A percentile compares a stretch with the other conserved stretches of the same genome.
Evolutionary conservation across 2,888 invertebrate genomes (phyloP).

Genomic region (Punctoribates punctum): DNA sequence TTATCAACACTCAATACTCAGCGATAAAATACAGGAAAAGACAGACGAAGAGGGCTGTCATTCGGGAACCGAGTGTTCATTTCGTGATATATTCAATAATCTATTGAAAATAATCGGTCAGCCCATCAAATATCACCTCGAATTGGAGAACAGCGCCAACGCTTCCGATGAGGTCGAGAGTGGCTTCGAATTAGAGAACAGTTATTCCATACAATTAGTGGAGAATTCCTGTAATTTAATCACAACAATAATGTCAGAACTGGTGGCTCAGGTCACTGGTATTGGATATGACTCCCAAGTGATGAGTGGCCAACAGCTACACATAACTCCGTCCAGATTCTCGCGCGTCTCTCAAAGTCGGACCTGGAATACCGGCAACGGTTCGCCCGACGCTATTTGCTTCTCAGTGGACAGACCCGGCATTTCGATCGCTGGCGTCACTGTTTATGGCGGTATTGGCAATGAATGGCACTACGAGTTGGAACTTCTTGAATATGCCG

Average conservation of each 20-base stretch:
- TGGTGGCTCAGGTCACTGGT: slow-evolving; percentile 74
- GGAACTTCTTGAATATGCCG: slow-evolving; percentile 67
- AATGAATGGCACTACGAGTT: slow-evolving; percentile 79
- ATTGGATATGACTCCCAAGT: slow-evolving; percentile 70
- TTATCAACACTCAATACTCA: slow-evolving; percentile 68
- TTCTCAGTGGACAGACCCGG: slow-evolving; percentile 88
- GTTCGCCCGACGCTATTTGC: slow-evolving; percentile 92
- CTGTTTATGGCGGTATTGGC: slow-evolving; percentile 83
- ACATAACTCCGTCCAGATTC: slow-evolving; percentile 83
- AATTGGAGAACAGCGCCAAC: slow-evolving; percentile 1
- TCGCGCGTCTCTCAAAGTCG: slow-evolving; percentile 81
- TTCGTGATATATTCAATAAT: slow-evolving; percentile 76
- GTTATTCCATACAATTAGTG: slow-evolving; percentile 57
- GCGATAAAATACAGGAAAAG: slow-evolving; percentile 72
- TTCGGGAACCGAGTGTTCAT: slow-evolving; percentile 59
- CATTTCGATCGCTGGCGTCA: slow-evolving; percentile 80
- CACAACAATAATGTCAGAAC: slow-evolving; percentile 79
- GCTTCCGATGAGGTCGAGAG: not conserved
- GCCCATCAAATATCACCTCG: slow-evolving; percentile 57
- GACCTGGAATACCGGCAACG: slow-evolving; percentile 95
- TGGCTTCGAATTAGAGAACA: slow-evolving; percentile 15
- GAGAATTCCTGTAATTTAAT: slow-evolving; percentile 59
- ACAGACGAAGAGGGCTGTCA: slow-evolving; percentile 55
- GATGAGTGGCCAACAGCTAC: slow-evolving; percentile 68
- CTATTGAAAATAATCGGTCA: slow-evolving; percentile 74